phyloP scores from a whole-genome alignment of 2,797 vertebrate species.

The Notoglanidium macrostoma region DNA sequence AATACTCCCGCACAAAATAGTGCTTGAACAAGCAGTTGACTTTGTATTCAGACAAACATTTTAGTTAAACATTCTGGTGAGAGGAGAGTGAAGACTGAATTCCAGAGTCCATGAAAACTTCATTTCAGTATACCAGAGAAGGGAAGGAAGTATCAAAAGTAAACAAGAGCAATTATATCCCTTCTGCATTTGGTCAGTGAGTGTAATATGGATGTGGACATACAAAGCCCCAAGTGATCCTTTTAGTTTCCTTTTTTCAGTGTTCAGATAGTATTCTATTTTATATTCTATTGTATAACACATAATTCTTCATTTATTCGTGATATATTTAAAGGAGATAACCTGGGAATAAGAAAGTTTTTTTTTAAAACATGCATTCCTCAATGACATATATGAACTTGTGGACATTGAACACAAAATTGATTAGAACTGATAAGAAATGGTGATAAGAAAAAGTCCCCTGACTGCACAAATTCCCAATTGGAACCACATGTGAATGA shows the following conservation, averaged over 20 bases:
- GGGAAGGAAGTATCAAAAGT: slow-evolving; percentile 31
- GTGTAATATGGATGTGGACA: slow-evolving; percentile 4
- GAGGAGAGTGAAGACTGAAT: slow-evolving; percentile 15
- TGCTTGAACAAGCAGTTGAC: slow-evolving; percentile 9
- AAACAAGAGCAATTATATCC: slow-evolving; percentile 28
- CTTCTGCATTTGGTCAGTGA: neutral
- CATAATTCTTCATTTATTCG: neutral
- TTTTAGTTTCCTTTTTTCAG: neutral
- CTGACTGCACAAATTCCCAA: slow-evolving; percentile 30
- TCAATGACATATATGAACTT: neutral
- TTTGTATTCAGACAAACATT: slow-evolving; percentile 7
- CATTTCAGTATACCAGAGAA: slow-evolving; percentile 3
- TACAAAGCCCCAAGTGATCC: neutral
- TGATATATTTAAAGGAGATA: neutral
- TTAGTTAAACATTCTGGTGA: slow-evolving; percentile 1
- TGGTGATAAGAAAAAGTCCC: slow-evolving; percentile 17
- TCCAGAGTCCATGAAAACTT: slow-evolving; percentile 9
- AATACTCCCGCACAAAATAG: neutral
- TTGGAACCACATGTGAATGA: slow-evolving; percentile 39
- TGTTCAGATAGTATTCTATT: neutral
- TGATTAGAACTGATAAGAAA: slow-evolving; percentile 6
- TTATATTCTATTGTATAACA: neutral
- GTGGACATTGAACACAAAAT: neutral
- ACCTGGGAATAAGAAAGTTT: neutral
- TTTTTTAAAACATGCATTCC: neutral